A percentile compares a stretch with the other conserved stretches of the same genome.
These are phyloP conservation scores for Ischnus inquisitorius DNA, from an alignment of 2,888 invertebrate genomes.

Conservation along the genomic window DNA sequence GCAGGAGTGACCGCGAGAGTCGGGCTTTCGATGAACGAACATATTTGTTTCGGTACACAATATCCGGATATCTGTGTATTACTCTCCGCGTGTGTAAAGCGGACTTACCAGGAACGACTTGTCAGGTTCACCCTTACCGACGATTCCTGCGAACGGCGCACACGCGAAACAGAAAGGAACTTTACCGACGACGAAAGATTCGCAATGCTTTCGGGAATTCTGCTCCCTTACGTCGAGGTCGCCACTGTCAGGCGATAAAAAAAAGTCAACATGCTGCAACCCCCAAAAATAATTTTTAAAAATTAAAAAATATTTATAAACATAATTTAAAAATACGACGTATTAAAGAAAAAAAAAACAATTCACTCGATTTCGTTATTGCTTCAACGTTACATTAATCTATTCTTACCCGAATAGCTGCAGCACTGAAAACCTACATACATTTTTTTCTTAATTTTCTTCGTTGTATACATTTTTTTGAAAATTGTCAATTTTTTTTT, in stretches of 20 bases:
- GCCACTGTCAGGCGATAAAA: conserved; percentile 74
- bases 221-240: conserved; percentile 75
- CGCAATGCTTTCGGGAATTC: conserved; percentile 72
- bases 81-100: neutral
- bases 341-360: neutral
- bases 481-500: neutral
- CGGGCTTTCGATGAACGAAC: conserved; percentile 56
- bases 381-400: neutral
- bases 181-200: conserved; percentile 74
- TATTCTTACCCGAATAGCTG: too few species aligned
- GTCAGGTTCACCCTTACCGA: conserved; percentile 69
- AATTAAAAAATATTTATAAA: neutral
- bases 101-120: neutral
- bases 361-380: neutral
- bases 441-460: neutral
- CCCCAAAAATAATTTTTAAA: neutral
- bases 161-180: conserved; percentile 64
- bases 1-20: conserved; percentile 46
- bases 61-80: neutral
- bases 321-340: neutral
- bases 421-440: too few species aligned
- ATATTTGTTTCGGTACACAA: conserved; percentile 45
- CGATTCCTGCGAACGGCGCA: conserved; percentile 1
- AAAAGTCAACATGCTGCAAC: neutral
- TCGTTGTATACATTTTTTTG: neutral